Percentiles rank a stretch among this genome's conserved stretches.
Conservation (phyloP, 2,888 invertebrate genomes). For the Periphyllus acericola region DNA sequence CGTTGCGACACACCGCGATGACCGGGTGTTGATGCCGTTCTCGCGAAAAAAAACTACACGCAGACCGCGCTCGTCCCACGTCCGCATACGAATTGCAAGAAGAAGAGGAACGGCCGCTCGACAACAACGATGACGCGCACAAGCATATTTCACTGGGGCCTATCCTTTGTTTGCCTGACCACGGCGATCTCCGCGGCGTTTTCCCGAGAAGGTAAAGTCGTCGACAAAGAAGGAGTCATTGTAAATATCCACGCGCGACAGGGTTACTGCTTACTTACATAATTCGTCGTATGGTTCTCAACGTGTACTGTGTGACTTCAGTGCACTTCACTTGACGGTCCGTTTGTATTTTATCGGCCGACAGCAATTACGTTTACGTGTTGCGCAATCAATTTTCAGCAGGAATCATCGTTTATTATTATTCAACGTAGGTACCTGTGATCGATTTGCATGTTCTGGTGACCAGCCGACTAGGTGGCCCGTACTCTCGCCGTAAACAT, state of each 20-base stretch:
- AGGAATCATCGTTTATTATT: background rate
- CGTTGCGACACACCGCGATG: background rate
- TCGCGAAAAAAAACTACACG: background rate
- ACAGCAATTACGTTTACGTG: background rate
- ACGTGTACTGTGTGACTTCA: too few relatives aligned
- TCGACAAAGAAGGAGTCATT: too few relatives aligned
- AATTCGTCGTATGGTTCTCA: too few relatives aligned
- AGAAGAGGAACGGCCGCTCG: background rate
- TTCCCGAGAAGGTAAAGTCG: conserved; percentile 38
- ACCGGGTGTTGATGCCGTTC: background rate
- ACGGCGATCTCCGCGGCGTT: conserved; percentile 23
- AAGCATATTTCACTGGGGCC: background rate
- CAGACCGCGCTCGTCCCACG: background rate
- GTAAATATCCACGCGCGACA: too few relatives aligned
- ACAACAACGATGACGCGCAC: conserved; percentile 15
- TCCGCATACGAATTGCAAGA: too few relatives aligned
- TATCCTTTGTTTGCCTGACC: conserved; percentile 26
- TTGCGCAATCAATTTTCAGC: background rate
- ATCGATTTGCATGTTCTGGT: too few relatives aligned
- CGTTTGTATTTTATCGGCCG: too few relatives aligned
- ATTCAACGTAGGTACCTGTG: too few relatives aligned
- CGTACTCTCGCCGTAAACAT: too few relatives aligned
- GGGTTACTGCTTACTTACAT: too few relatives aligned
- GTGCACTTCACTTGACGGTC: too few relatives aligned
- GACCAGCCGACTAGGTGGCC: too few relatives aligned